Evolutionary conservation across 2,797 vertebrate species (phyloP).

Genomic region (Sphenopsis melanotis): DNA sequence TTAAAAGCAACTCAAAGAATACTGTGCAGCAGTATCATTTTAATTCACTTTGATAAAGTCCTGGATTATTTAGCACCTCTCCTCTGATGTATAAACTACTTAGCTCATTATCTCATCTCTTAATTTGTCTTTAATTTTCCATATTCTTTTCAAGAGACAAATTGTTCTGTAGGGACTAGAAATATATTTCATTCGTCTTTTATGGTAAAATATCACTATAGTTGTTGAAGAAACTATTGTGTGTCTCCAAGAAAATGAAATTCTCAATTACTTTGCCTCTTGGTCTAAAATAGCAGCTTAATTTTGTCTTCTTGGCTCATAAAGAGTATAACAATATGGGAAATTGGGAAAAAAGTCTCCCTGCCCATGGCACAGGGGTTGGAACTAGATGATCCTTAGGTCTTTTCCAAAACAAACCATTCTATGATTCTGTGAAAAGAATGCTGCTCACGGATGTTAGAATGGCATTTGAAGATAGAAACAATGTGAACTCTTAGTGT

Average conservation of each 20-base stretch:
- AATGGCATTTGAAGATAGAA: background rate
- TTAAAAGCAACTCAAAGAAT: background rate
- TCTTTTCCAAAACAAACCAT: background rate
- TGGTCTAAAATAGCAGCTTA: background rate
- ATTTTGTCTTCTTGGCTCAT: background rate
- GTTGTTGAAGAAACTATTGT: background rate
- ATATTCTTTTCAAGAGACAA: background rate
- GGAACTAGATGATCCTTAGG: background rate
- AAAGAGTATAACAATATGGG: background rate
- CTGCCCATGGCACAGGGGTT: background rate
- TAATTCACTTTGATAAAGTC: background rate
- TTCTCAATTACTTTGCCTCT: background rate
- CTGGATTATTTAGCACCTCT: background rate
- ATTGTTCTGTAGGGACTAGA: background rate
- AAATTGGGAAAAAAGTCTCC: background rate
- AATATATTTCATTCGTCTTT: background rate
- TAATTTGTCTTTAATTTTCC: background rate
- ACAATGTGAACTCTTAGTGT: background rate
- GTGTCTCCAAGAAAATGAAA: background rate
- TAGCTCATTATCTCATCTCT: background rate
- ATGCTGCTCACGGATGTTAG: background rate
- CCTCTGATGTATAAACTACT: background rate
- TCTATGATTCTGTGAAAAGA: background rate
- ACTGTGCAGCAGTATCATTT: background rate
- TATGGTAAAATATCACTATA: background rate